These are phyloP conservation scores for Theodoxus fluviatilis DNA, from an alignment of 2,888 invertebrate species.

Conservation along the genomic window DNA sequence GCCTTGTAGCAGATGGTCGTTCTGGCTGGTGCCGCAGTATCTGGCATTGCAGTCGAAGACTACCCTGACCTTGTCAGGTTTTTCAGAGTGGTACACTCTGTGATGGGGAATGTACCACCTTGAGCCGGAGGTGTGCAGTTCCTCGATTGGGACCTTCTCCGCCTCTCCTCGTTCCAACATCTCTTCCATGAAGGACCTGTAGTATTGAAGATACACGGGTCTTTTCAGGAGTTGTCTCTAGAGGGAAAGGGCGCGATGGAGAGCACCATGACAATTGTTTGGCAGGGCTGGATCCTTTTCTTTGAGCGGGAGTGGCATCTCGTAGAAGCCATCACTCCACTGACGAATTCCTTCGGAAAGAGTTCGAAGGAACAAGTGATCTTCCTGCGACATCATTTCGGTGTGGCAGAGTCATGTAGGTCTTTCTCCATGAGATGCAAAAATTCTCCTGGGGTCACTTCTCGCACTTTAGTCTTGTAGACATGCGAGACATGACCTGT, in stretches of 20 bases:
- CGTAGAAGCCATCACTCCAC: not conserved
- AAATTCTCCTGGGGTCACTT: not conserved
- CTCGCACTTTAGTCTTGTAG: not conserved
- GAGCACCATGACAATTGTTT: constrained; percentile 8
- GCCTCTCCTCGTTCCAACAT: constrained; percentile 1
- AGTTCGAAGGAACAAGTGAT: constrained; percentile 5
- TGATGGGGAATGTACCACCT: constrained; percentile 26
- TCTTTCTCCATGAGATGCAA: not conserved
- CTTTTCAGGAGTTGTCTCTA: not conserved
- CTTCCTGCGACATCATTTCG: constrained; percentile 2
- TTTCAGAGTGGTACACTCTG: constrained; percentile 27
- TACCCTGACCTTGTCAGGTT: constrained; percentile 24
- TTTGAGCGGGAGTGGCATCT: constrained; percentile 8
- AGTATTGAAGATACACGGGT: constrained; percentile 13
- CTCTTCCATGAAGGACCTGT: constrained; percentile 19
- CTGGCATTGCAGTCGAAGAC: constrained; percentile 22
- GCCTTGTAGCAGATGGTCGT: constrained; percentile 20
- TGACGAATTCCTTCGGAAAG: not conserved
- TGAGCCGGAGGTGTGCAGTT: not conserved
- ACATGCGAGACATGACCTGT: too few species aligned
- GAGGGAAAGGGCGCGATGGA: not conserved
- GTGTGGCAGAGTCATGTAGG: not conserved
- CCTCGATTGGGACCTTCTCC: not conserved
- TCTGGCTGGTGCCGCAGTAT: constrained; percentile 7
- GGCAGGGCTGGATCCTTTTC: not conserved